Conservation (phyloP, 2,113 vertebrate species). For the Calidris pygmaea region DNA sequence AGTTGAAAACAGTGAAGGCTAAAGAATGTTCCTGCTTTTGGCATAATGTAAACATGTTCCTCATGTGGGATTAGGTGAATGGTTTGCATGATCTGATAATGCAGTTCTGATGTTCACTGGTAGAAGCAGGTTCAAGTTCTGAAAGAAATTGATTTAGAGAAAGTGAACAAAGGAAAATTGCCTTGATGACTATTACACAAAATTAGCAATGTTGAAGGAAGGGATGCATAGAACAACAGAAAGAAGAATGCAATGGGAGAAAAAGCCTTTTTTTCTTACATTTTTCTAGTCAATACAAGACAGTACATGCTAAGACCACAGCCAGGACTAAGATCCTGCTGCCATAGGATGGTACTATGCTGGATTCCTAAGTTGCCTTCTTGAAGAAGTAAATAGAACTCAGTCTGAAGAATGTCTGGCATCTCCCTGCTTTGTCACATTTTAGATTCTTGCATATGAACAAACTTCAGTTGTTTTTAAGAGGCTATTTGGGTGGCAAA, state of each 20-base stretch:
- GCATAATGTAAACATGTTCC: background rate
- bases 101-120: background rate
- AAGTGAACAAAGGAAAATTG: background rate
- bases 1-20: background rate
- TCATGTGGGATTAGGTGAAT: background rate
- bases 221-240: background rate
- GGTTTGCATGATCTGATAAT: background rate
- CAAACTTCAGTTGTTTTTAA: background rate
- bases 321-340: background rate
- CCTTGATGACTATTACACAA: background rate
- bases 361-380: background rate
- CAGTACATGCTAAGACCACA: background rate
- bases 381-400: background rate
- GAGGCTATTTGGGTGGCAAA: background rate
- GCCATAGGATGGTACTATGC: background rate
- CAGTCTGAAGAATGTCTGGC: conserved; percentile 1
- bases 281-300: background rate
- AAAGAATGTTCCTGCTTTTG: background rate
- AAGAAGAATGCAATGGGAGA: background rate
- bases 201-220: background rate
- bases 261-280: background rate
- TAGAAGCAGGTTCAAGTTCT: background rate
- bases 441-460: background rate
- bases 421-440: background rate
- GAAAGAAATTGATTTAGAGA: background rate